Evolutionary conservation across 2,888 invertebrate genomes (phyloP).

Genomic region (Thalpophila matura): DNA sequence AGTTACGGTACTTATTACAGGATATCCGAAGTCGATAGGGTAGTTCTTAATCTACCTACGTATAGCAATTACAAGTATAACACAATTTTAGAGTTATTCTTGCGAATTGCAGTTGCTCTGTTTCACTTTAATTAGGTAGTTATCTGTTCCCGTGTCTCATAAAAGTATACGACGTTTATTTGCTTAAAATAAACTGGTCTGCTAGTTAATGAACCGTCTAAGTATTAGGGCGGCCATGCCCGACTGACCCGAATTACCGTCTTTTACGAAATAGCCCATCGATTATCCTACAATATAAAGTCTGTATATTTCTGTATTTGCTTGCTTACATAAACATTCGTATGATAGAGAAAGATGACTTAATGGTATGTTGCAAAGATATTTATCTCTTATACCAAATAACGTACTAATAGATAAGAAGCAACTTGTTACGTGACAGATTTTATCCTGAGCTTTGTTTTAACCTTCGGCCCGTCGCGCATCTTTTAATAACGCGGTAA

Average conservation of each 20-base stretch:
- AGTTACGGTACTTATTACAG: too few relatives aligned
- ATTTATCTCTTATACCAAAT: constrained; percentile 7
- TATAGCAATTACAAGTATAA: too few relatives aligned
- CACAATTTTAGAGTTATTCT: too few relatives aligned
- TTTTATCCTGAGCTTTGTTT: too few relatives aligned
- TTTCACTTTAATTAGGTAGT: too few relatives aligned
- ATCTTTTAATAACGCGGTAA: too few relatives aligned
- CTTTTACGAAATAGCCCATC: constrained; percentile 27
- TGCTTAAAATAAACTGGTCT: background rate
- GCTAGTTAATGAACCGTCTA: constrained; percentile 2
- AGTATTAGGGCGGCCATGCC: constrained; percentile 19
- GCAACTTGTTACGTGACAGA: background rate
- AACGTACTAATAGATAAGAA: background rate
- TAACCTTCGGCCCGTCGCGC: too few relatives aligned
- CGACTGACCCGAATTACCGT: constrained; percentile 52
- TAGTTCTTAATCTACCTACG: too few relatives aligned
- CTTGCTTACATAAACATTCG: background rate
- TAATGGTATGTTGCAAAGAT: background rate
- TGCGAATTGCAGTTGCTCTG: too few relatives aligned
- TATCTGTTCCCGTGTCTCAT: too few relatives aligned
- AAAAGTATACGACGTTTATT: background rate
- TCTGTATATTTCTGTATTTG: background rate
- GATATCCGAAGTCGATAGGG: too few relatives aligned
- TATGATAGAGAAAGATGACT: background rate
- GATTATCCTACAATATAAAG: constrained; percentile 12